phyloP scores from a whole-genome alignment of 1,140 invertebrate species.

The Macrobrachium rosenbergii region DNA sequence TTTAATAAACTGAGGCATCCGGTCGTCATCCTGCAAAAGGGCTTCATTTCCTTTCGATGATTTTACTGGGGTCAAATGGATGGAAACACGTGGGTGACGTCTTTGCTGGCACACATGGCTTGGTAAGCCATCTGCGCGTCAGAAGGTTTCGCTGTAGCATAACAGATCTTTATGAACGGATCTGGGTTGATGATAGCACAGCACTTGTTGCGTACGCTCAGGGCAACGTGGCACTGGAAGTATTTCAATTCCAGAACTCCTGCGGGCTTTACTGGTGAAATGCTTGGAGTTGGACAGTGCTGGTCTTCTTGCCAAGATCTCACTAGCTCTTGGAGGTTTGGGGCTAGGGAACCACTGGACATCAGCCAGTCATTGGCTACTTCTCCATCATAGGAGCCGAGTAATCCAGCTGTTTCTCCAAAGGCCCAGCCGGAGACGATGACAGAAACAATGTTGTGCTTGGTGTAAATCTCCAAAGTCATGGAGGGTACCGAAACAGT shows the following conservation, averaged over 20 bases:
- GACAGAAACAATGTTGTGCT: constrained; percentile 24
- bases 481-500: constrained; percentile 16
- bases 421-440: constrained; percentile 44
- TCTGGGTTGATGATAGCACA: constrained; percentile 11
- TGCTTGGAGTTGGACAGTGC: constrained; percentile 24
- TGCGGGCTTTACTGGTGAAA: constrained; percentile 3
- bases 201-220: constrained; percentile 1
- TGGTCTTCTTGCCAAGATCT: constrained; percentile 40
- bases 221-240: not conserved
- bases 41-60: not conserved
- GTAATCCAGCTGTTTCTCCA: constrained; percentile 27
- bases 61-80: not conserved
- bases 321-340: constrained; percentile 41
- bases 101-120: not conserved
- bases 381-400: constrained; percentile 43
- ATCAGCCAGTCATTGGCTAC: constrained; percentile 38
- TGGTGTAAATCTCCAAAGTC: not conserved
- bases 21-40: not conserved
- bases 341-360: constrained; percentile 16
- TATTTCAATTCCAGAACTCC: not conserved
- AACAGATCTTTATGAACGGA: constrained; percentile 36
- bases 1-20: not conserved
- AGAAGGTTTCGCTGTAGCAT: not conserved
- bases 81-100: not conserved
- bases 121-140: constrained; percentile 16